Evolutionary conservation across 2,888 invertebrate species (phyloP).

Genomic region (Heliconius ethilla): DNA sequence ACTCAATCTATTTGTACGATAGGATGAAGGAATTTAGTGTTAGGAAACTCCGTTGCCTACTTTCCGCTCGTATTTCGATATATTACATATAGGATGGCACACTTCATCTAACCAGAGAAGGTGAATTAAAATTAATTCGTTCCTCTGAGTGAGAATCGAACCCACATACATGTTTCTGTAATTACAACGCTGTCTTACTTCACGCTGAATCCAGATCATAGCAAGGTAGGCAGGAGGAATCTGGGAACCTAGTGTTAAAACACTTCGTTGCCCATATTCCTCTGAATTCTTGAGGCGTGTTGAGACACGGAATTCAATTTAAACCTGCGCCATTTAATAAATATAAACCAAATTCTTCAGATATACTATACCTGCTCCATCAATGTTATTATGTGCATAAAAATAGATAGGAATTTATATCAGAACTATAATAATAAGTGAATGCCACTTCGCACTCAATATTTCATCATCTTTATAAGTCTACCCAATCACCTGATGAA

Average conservation of each 20-base stretch:
- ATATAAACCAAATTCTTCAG: not conserved
- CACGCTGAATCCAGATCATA: not conserved
- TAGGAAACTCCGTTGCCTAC: not conserved
- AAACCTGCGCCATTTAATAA: not conserved
- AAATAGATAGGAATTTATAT: conserved; percentile 10
- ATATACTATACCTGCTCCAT: not conserved
- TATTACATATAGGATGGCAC: no score
- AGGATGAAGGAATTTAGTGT: not conserved
- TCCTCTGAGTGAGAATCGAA: no score
- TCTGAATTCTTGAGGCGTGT: not conserved
- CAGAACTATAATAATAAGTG: not conserved
- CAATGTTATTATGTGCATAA: not conserved
- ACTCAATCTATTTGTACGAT: not conserved
- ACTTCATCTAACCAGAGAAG: no score
- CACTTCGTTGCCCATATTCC: not conserved
- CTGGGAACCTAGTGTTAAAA: not conserved
- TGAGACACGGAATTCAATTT: no score
- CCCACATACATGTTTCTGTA: no score
- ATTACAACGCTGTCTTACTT: no score
- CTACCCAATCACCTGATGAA: not conserved
- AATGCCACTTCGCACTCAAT: conserved; percentile 12
- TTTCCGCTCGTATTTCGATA: no score
- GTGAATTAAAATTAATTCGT: no score
- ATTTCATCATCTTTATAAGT: not conserved
- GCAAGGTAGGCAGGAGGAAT: not conserved